These are phyloP conservation scores for Standfussiana lucernea DNA, from an alignment of 2,888 invertebrate genomes.

Conservation along the genomic window DNA sequence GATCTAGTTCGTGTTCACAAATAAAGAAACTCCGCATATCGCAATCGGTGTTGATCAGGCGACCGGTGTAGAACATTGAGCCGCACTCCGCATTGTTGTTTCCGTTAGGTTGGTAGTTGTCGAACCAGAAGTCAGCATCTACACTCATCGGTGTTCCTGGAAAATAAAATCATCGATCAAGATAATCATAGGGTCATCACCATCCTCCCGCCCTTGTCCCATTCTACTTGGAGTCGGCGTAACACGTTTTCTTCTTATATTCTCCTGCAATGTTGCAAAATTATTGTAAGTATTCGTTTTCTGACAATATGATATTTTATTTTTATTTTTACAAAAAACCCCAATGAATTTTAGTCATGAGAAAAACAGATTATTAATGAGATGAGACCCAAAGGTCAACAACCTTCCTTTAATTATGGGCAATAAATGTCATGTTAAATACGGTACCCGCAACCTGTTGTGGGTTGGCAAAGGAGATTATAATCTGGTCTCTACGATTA, in stretches of 20 bases:
- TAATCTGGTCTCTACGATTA: not conserved
- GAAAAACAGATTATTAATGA: not conserved
- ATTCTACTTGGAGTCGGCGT: not conserved
- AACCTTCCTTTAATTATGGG: not conserved
- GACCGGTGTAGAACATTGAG: slow-evolving; percentile 81
- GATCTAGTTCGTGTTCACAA: slow-evolving; percentile 78
- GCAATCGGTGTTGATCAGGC: slow-evolving; percentile 79
- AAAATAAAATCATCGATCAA: not conserved
- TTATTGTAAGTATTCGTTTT: not conserved
- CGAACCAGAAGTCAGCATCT: slow-evolving; percentile 78
- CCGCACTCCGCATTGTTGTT: slow-evolving; percentile 55
- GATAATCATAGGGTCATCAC: too few relatives aligned
- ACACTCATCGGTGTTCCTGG: slow-evolving; percentile 26
- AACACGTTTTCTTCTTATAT: not conserved
- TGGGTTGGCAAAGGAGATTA: not conserved
- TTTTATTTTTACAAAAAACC: not conserved
- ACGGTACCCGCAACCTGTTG: not conserved
- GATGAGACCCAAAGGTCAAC: not conserved
- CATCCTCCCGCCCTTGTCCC: not conserved
- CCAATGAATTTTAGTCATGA: not conserved
- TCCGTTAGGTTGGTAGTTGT: slow-evolving; percentile 77
- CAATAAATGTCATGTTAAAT: not conserved
- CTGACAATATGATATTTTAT: not conserved
- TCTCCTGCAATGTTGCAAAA: not conserved
- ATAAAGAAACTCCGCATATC: slow-evolving; percentile 77